Evolutionary conservation across 2,797 vertebrate species (phyloP), one percentile per base, ranked within the genome.

Genomic region (Microhierax caerulescens): DNA sequence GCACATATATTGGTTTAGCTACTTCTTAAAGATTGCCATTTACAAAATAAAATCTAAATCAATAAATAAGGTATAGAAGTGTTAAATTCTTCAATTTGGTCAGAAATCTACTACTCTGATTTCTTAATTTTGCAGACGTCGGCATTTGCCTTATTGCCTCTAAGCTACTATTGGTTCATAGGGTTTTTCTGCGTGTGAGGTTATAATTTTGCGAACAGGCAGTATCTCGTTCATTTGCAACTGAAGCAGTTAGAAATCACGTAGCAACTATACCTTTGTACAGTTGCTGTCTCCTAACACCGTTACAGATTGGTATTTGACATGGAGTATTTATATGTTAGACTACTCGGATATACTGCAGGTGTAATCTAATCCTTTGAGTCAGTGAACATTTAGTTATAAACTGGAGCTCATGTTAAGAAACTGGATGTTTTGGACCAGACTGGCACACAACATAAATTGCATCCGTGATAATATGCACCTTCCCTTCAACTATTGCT

Each of bases 391-490:
- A 97, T 98, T 98, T 98, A 98, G 98, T 98, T 98, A 98, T 98
- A 97, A 97, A 98, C 98, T 98, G 98, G 98, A 98, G 98, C 98
- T 98, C 98, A 96, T 97, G 98, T 97, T 96, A 98, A 98, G 96
- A 98, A 98, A 98, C 65, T 97, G 96, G 98, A 98, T 98, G 97
- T 97, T 98, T 98, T 97, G 98, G 98, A 98, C 98, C 98, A 98
- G 98, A 99, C 98, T 99, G 99, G 99, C 98, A 99, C 98, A 97
- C 98, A 98, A 99, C 98, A 99, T 98, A 99, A 98, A 99, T 99
- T 99, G 99, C 99, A 99, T 99, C 99, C 98, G 98, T 98, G 98
- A 98, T 98, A 98, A 99, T 99, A 99, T 99, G 99, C 98, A 99
- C 98, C 98, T 98, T 98, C 98, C 98, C 98, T 99, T 99, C 97